phyloP scores from a whole-genome alignment of 2,113 vertebrate species.

The Protomyctophum bolini region DNA sequence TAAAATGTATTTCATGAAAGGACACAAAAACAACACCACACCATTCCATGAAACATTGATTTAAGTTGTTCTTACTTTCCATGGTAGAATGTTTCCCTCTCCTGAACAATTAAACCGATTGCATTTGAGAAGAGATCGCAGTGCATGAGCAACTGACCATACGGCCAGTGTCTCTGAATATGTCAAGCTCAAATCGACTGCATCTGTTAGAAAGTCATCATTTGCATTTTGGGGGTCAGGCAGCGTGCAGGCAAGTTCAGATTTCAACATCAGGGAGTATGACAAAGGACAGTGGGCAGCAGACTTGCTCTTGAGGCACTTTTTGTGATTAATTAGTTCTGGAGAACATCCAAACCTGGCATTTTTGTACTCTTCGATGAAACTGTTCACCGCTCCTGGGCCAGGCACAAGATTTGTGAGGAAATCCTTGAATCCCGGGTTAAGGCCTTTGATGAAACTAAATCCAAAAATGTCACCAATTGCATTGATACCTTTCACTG shows the following conservation, averaged over 20 bases:
- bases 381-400: conserved; percentile 47
- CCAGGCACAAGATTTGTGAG: conserved; percentile 40
- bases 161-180: conserved; percentile 56
- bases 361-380: conserved; percentile 64
- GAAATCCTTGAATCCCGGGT: conserved; percentile 56
- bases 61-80: conserved; percentile 47
- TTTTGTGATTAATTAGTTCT: conserved; percentile 25
- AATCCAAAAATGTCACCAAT: conserved; percentile 66
- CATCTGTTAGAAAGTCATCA: conserved; percentile 42
- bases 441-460: conserved; percentile 55
- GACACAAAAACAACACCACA: too few species aligned
- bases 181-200: conserved; percentile 21
- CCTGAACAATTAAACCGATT: conserved; percentile 51
- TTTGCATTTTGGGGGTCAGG: conserved; percentile 35
- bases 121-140: conserved; percentile 54
- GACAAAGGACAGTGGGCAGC: conserved; percentile 3
- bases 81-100: conserved; percentile 48
- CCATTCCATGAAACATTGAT: too few species aligned
- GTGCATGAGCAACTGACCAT: conserved; percentile 56
- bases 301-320: conserved; percentile 24
- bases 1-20: neutral
- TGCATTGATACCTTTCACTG: conserved; percentile 53
- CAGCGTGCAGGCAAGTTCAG: conserved; percentile 37
- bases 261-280: conserved; percentile 20
- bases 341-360: conserved; percentile 47